A percentile compares a stretch with the other conserved stretches of the same genome.
Evolutionary conservation across 2,888 invertebrate species (phyloP).

Genomic region (Marronus borbonicus): DNA sequence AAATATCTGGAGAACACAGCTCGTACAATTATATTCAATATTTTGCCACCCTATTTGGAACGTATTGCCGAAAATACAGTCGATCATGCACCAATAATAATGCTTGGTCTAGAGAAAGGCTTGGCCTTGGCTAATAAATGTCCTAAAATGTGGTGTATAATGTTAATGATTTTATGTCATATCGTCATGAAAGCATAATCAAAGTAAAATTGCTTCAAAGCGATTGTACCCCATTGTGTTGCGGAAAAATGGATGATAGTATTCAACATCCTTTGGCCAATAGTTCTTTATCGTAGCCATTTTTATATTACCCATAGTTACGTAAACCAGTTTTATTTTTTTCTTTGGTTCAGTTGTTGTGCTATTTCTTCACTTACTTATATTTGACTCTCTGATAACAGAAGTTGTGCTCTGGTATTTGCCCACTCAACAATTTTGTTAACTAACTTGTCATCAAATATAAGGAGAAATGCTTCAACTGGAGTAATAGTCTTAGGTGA

Average conservation of each 20-base stretch:
- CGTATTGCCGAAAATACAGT: neutral
- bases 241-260: too few species aligned
- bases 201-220: neutral
- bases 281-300: neutral
- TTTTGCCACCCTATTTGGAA: neutral
- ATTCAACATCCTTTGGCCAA: too few species aligned
- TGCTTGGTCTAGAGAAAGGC: neutral
- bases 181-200: slow-evolving; percentile 3
- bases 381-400: neutral
- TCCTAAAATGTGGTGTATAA: slow-evolving; percentile 6
- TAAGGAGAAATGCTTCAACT: neutral
- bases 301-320: neutral
- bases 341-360: neutral
- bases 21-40: slow-evolving; percentile 14
- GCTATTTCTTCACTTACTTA: neutral
- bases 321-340: neutral
- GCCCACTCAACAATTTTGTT: neutral
- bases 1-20: slow-evolving; percentile 20
- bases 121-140: neutral
- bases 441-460: neutral
- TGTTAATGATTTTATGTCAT: slow-evolving; percentile 5
- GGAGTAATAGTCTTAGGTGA: too few species aligned
- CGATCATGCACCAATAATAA: neutral
- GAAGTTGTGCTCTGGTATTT: neutral
- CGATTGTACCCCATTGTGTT: neutral